These are phyloP conservation scores for Zoanthus sociatus DNA, from an alignment of 92 coral and sea anemone species.

Conservation along the genomic window DNA sequence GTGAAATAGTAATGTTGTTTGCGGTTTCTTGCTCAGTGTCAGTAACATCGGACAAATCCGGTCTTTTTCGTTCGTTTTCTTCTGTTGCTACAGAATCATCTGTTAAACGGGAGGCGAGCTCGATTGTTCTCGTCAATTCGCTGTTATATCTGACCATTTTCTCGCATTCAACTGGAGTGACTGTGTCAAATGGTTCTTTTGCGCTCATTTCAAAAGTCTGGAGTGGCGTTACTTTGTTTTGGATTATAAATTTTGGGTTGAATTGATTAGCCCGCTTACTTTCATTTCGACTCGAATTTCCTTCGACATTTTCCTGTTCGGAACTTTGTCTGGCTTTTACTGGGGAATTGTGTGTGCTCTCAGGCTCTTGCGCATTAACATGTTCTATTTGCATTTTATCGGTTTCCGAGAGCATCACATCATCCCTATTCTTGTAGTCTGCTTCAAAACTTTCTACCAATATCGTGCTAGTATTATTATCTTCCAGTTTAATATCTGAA, in stretches of 20 bases:
- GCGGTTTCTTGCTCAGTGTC: background rate
- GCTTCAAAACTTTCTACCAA: background rate
- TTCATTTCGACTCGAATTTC: background rate
- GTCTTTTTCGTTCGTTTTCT: background rate
- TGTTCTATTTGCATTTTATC: constrained; percentile 9
- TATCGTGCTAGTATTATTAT: background rate
- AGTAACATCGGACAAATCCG: background rate
- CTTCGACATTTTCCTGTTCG: background rate
- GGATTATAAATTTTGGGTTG: background rate
- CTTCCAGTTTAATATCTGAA: background rate
- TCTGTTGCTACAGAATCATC: background rate
- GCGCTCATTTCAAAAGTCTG: background rate
- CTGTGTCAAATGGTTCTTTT: constrained; percentile 1
- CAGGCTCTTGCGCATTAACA: background rate
- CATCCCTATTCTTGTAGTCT: background rate
- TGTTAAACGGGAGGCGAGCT: background rate
- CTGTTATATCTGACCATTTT: constrained; percentile 4
- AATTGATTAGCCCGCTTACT: too few relatives aligned
- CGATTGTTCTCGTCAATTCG: background rate
- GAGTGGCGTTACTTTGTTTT: background rate
- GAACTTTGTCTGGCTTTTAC: background rate
- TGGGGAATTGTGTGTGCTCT: background rate
- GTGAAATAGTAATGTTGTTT: background rate
- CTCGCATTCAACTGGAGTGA: constrained; percentile 25
- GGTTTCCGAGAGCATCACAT: background rate